Conservation (phyloP, 2,888 invertebrate genomes). For the Clusia tigrina region DNA sequence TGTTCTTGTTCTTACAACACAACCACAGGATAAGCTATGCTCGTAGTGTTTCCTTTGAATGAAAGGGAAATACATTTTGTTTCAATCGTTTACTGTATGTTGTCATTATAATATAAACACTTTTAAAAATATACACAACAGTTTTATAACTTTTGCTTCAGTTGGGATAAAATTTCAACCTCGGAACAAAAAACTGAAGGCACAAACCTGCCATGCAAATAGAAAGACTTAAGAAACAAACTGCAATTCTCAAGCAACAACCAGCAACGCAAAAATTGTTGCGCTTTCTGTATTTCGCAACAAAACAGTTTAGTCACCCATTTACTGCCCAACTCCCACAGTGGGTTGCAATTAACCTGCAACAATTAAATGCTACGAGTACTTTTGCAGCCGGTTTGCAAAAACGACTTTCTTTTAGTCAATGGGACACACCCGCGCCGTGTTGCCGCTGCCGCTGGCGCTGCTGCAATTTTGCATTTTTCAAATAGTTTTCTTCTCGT, state of each 20-base stretch:
- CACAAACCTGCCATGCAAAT: neutral
- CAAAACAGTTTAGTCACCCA: neutral
- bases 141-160: too few species aligned
- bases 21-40: too few species aligned
- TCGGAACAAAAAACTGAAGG: neutral
- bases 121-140: too few species aligned
- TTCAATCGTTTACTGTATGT: too few species aligned
- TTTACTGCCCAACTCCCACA: neutral
- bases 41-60: too few species aligned
- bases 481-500: constrained; percentile 41
- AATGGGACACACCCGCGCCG: neutral
- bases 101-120: too few species aligned
- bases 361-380: neutral
- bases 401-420: neutral
- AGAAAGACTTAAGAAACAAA: neutral
- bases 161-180: too few species aligned
- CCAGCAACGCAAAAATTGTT: neutral
- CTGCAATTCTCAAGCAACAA: neutral
- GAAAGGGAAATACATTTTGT: too few species aligned
- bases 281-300: neutral
- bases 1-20: too few species aligned
- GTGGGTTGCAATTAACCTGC: neutral
- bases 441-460: neutral
- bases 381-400: neutral
- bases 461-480: constrained; percentile 55